Percentiles rank a stretch among this genome's conserved stretches.
Conservation (phyloP, 2,797 vertebrate species). For the Acrossocheilus fasciatus region DNA sequence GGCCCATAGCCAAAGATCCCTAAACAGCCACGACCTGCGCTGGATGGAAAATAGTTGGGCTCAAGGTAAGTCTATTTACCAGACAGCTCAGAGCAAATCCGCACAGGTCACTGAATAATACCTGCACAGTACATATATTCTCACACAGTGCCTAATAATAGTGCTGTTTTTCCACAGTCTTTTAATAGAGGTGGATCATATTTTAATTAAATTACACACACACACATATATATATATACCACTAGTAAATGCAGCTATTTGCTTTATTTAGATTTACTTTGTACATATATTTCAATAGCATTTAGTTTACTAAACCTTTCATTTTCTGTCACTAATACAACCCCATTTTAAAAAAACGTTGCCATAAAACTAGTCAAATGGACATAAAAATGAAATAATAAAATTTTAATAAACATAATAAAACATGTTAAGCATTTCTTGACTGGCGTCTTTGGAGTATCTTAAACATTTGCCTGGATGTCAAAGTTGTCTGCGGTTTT, state of each 20-base stretch:
- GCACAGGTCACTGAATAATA: slow-evolving; percentile 57
- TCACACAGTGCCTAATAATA: slow-evolving; percentile 71
- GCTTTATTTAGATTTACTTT: not conserved
- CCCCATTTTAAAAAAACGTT: not conserved
- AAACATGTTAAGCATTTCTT: not conserved
- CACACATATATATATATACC: not conserved
- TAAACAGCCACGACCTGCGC: slow-evolving; percentile 21
- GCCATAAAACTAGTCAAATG: not conserved
- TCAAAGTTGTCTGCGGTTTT: slow-evolving; percentile 11
- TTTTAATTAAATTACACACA: not conserved
- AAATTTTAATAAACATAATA: slow-evolving; percentile 18
- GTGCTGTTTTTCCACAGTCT: slow-evolving; percentile 46
- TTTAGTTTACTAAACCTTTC: not conserved
- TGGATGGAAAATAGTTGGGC: slow-evolving; percentile 54
- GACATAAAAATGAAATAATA: not conserved
- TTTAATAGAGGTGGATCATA: slow-evolving; percentile 30
- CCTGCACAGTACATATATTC: slow-evolving; percentile 39
- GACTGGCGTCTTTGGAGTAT: not conserved
- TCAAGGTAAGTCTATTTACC: slow-evolving; percentile 54
- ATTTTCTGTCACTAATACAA: not conserved
- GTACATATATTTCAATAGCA: not conserved
- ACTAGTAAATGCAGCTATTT: not conserved
- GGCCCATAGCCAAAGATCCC: slow-evolving; percentile 21
- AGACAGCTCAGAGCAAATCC: slow-evolving; percentile 63
- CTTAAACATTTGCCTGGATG: not conserved